Conservation (phyloP, 2,113 vertebrate genomes). For the Verasper variegatus region DNA sequence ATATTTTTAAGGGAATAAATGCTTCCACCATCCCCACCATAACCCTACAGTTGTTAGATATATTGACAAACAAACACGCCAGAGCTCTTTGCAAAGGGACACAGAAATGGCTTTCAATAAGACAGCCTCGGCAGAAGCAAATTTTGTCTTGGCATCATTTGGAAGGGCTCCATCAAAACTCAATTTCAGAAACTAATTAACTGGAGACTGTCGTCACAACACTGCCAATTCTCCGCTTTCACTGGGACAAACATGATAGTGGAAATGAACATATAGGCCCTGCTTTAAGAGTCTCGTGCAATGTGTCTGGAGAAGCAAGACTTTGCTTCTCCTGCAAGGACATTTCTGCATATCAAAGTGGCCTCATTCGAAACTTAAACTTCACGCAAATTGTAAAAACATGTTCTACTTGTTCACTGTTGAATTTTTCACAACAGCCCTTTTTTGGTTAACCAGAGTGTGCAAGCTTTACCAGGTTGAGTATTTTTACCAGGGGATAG, state of each 20-base stretch:
- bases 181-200: slow-evolving; percentile 99
- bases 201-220: slow-evolving; percentile 95
- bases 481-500: slow-evolving; percentile 91
- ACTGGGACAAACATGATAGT: slow-evolving; percentile 67
- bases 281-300: slow-evolving; percentile 47
- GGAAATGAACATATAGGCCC: slow-evolving; percentile 59
- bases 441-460: slow-evolving; percentile 51
- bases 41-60: slow-evolving; percentile 91
- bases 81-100: slow-evolving; percentile 91
- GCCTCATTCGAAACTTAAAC: neutral
- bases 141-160: slow-evolving; percentile 98
- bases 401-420: slow-evolving; percentile 4
- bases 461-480: slow-evolving; percentile 83
- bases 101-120: slow-evolving; percentile 94
- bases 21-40: slow-evolving; percentile 39
- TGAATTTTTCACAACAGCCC: slow-evolving; percentile 33
- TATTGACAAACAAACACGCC: slow-evolving; percentile 88
- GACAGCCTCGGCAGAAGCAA: slow-evolving; percentile 92
- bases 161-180: slow-evolving; percentile 99
- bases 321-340: neutral
- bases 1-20: slow-evolving; percentile 25
- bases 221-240: slow-evolving; percentile 74
- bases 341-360: slow-evolving; percentile 26
- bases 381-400: slow-evolving; percentile 36
- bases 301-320: neutral